Evolutionary conservation across 1,140 invertebrate species (phyloP).

Genomic region (Brachionus koreanus): DNA sequence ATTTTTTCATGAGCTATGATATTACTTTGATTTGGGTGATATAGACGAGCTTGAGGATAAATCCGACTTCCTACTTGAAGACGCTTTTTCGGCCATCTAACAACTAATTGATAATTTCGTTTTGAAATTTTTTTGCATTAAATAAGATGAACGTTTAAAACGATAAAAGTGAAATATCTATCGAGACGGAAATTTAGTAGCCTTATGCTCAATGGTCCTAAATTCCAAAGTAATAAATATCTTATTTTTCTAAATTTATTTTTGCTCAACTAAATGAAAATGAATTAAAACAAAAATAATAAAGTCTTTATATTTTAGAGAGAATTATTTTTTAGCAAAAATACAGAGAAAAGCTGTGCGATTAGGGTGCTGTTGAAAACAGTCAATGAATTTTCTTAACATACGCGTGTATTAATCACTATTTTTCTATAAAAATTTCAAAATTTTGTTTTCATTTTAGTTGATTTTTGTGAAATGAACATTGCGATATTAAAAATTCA

Average conservation of each 20-base stretch:
- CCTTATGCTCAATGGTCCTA: not conserved
- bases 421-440: not conserved
- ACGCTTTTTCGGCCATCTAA: conserved; percentile 25
- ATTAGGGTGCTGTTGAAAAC: conserved; percentile 1
- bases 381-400: not conserved
- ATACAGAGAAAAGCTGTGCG: not conserved
- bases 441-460: not conserved
- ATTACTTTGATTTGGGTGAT: conserved; percentile 15
- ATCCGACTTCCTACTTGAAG: not conserved
- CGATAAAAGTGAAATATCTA: not conserved
- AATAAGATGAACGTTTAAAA: not conserved
- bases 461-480: not conserved
- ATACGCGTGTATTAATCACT: not conserved
- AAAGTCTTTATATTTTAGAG: not conserved
- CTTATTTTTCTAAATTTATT: not conserved
- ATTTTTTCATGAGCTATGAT: not conserved
- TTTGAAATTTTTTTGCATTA: not conserved
- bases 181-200: not conserved
- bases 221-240: not conserved
- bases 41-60: not conserved
- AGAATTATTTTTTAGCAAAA: not conserved
- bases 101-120: not conserved
- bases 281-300: conserved; percentile 6
- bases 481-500: not conserved
- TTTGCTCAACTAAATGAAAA: not conserved